Conservation (phyloP, 2,888 invertebrate genomes). For the Hyppa rectilinea region DNA sequence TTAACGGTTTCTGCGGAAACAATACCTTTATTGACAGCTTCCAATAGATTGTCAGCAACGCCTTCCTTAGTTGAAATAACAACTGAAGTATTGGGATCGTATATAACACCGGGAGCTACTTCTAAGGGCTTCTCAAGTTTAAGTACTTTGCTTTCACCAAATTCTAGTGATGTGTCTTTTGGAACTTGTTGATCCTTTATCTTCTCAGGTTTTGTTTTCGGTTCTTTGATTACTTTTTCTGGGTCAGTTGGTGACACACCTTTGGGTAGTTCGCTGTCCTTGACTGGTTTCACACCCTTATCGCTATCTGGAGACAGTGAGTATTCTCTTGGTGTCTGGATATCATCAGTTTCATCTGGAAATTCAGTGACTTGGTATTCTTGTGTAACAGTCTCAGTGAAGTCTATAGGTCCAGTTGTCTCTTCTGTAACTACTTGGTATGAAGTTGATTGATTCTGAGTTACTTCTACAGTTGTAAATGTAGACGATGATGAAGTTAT, state of each 20-base stretch:
- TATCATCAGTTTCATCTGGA: conserved; percentile 73
- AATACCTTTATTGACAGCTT: conserved; percentile 94
- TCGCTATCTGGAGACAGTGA: conserved; percentile 31
- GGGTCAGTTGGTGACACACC: conserved; percentile 16
- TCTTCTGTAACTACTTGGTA: conserved; percentile 78
- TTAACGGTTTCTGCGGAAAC: conserved; percentile 92
- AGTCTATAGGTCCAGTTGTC: conserved; percentile 64
- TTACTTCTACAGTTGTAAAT: conserved; percentile 80
- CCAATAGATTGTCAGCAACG: conserved; percentile 92
- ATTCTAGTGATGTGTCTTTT: conserved; percentile 39
- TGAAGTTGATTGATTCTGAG: conserved; percentile 79
- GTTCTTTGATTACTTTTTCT: conserved; percentile 6
- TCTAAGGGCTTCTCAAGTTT: conserved; percentile 82
- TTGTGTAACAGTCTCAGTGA: conserved; percentile 67
- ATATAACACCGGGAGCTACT: conserved; percentile 93
- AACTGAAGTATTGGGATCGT: conserved; percentile 93
- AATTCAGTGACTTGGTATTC: conserved; percentile 70
- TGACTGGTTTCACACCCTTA: conserved; percentile 7
- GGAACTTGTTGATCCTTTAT: conserved; percentile 11
- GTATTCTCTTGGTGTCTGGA: conserved; percentile 27
- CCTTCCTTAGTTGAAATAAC: conserved; percentile 92
- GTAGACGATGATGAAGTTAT: conserved; percentile 79
- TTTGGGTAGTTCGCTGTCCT: conserved; percentile 16
- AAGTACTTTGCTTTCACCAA: conserved; percentile 16
- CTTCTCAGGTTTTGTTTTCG: conserved; percentile 21